Base-by-base conservation (phyloP, 2,797 vertebrate species). In the Dendrocincla fuliginosa region DNA sequence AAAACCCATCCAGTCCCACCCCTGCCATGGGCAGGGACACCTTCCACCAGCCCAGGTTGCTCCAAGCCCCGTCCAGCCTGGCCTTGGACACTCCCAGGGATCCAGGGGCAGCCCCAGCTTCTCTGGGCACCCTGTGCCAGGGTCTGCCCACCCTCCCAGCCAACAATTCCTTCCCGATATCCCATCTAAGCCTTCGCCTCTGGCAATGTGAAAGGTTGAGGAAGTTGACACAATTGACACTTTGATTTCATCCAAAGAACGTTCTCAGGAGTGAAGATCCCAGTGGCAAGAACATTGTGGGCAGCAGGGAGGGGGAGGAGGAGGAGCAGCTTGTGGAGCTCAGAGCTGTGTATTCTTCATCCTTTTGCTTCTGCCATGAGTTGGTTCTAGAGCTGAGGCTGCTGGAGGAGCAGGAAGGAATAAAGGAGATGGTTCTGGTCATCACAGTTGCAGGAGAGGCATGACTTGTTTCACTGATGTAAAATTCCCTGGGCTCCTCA, bases 21-120 rank as follows among this genome's bases (percentile, higher is more conserved):
- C 15, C 23, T 19, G 27, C 35, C 74, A 7, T 4, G 57, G 30
- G 42, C 59, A 56, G 60, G 39, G 55, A 68, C 69, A 23, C 18
- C 39, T 75, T 0, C 47, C 41, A 23, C 0, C 0, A 1, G 1
- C 33, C 77, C 61, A 81, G 61, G 25, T 0, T 8, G 47, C 30
- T 60, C 53, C 46, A 74, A 0, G 47, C 23, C 23, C 47, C 5
- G 4, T 47, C 23, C 22, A 47, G 4, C 13, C 52, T 33, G 59
- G 10, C 19, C 23, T 35, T 11, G 61, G 47, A 0, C 53, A 46
- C 11, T 53, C 0, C 75, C 75, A 79, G 59, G 23, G 50, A 13
- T 64, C 35, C 60, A 65, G 59, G n/a, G 28, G 9, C 59, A 57
- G 67, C 68, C n/a, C 0, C 75, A 71, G 50, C 39, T 53, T 0